Conservation (phyloP, 2,888 invertebrate species). For the Spilosoma lubricipeda region DNA sequence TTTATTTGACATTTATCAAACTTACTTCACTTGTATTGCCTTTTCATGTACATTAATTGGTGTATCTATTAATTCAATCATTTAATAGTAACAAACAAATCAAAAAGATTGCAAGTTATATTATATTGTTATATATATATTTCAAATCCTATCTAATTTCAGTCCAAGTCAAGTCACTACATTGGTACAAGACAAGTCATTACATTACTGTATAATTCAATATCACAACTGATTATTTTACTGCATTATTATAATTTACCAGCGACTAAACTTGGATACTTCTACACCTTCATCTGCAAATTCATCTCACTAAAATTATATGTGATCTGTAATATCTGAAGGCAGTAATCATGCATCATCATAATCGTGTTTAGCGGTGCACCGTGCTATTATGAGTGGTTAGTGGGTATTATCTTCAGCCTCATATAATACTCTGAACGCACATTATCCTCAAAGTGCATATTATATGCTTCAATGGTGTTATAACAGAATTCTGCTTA, state of each 20-base stretch:
- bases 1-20: too few species aligned
- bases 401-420: conserved; percentile 49
- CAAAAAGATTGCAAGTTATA: too few species aligned
- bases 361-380: conserved; percentile 55
- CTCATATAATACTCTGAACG: conserved; percentile 44
- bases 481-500: conserved; percentile 16
- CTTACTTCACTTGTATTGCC: too few species aligned
- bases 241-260: conserved; percentile 15
- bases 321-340: conserved; percentile 48
- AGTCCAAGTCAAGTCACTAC: background rate
- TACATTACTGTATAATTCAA: background rate
- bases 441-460: conserved; percentile 40
- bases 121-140: too few species aligned
- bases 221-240: background rate
- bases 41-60: too few species aligned
- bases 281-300: conserved; percentile 27
- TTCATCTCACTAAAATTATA: conserved; percentile 45
- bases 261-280: conserved; percentile 11
- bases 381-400: conserved; percentile 52
- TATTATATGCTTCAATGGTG: conserved; percentile 23
- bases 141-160: background rate
- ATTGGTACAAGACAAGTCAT: too few species aligned
- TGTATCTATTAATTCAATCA: too few species aligned
- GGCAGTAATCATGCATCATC: conserved; percentile 53
- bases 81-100: too few species aligned